These are phyloP conservation scores for Lagenorhynchus albirostris DNA, from an alignment of 2,113 vertebrate species.

Conservation along the genomic window DNA sequence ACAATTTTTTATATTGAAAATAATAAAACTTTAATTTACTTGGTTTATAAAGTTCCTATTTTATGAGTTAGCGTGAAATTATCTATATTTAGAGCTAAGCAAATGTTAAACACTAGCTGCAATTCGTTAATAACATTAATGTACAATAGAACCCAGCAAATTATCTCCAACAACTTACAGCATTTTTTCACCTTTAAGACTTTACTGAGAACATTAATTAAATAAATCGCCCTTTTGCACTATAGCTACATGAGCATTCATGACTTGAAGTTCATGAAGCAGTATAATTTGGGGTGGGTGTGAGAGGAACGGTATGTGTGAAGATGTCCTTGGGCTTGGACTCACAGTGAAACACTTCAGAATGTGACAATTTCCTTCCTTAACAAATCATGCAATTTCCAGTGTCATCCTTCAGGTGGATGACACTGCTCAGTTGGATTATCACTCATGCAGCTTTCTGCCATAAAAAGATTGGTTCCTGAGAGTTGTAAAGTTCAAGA, in stretches of 20 bases:
- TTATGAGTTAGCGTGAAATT: not conserved
- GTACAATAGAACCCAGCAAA: not conserved
- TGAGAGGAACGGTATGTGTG: not conserved
- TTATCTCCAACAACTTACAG: not conserved
- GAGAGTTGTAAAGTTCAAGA: conserved; percentile 39
- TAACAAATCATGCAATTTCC: conserved; percentile 32
- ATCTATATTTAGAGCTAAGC: not conserved
- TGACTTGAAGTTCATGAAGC: not conserved
- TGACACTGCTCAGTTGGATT: conserved; percentile 6
- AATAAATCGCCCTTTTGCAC: not conserved
- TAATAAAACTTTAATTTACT: not conserved
- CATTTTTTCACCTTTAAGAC: not conserved
- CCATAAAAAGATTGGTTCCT: conserved; percentile 27
- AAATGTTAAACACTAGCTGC: not conserved
- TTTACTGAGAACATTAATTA: conserved; percentile 10
- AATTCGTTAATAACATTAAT: not conserved
- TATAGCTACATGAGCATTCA: not conserved
- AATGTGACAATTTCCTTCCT: conserved; percentile 5
- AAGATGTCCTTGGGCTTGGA: not conserved
- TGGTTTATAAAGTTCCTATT: not conserved
- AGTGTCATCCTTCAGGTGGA: not conserved
- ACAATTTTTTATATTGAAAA: not conserved
- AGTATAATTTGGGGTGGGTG: not conserved
- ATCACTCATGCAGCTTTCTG: conserved; percentile 39
- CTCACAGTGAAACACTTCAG: conserved; percentile 21